These are phyloP conservation scores for Saturnia pavonia DNA, from an alignment of 2,888 invertebrate species.

Conservation along the genomic window DNA sequence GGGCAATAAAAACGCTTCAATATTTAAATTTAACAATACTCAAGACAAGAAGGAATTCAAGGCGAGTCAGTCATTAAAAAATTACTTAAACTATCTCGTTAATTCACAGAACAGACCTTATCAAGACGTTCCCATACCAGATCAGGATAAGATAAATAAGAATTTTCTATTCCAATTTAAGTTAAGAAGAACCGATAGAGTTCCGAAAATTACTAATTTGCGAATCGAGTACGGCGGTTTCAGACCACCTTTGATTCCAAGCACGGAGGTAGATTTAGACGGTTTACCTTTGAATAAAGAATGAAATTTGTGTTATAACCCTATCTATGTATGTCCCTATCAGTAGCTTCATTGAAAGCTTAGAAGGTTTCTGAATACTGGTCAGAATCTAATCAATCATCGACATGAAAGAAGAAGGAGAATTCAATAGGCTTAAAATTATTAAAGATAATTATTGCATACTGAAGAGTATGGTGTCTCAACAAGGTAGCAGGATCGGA, in stretches of 20 bases:
- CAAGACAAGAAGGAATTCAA: constrained; percentile 11
- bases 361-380: no score
- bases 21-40: background rate
- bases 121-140: constrained; percentile 51
- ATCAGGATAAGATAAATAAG: constrained; percentile 31
- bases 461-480: no score
- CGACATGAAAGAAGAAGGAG: no score
- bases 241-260: constrained; percentile 90
- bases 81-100: constrained; percentile 48
- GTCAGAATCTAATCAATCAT: no score
- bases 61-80: constrained; percentile 27
- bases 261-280: constrained; percentile 89
- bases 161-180: constrained; percentile 65
- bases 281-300: constrained; percentile 82
- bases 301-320: background rate
- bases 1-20: constrained; percentile 49
- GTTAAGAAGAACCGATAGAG: constrained; percentile 80
- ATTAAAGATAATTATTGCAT: no score
- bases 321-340: no score
- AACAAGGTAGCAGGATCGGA: no score
- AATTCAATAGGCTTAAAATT: no score
- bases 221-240: constrained; percentile 92
- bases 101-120: constrained; percentile 38
- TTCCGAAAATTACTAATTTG: constrained; percentile 70
- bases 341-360: no score